These are phyloP conservation scores for Drosophila acutilabella DNA, from an alignment of 2,888 invertebrate species.

Conservation along the genomic window DNA sequence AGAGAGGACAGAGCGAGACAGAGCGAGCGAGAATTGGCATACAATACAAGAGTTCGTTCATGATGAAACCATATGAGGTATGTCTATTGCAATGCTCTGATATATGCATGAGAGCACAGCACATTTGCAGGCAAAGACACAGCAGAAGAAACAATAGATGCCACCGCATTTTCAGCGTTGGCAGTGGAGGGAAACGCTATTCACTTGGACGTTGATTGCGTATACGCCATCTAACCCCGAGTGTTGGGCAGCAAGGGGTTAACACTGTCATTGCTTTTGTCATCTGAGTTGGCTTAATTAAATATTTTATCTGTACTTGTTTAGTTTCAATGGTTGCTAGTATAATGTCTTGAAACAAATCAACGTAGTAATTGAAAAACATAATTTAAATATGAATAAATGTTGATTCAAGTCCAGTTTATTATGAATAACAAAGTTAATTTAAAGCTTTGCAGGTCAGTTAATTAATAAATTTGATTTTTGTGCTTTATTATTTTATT, in stretches of 20 bases:
- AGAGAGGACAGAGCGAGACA: background rate
- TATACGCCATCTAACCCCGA: conserved; percentile 13
- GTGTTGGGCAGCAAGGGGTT: background rate
- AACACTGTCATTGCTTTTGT: conserved; percentile 34
- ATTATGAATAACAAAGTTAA: background rate
- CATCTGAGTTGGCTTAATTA: conserved; percentile 65
- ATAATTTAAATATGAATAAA: background rate
- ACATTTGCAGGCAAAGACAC: conserved; percentile 3
- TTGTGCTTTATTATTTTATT: too few relatives aligned
- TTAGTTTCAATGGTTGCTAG: too few relatives aligned
- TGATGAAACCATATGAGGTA: conserved; percentile 29
- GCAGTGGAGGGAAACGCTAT: conserved; percentile 9
- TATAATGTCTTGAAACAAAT: too few relatives aligned
- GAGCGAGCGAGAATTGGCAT: conserved; percentile 3
- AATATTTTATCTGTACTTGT: conserved; percentile 51
- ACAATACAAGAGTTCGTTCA: conserved; percentile 33
- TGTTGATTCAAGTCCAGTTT: background rate
- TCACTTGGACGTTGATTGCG: conserved; percentile 44
- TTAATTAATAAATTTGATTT: too few relatives aligned
- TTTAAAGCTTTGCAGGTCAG: background rate
- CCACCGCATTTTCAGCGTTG: conserved; percentile 4
- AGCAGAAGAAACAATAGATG: conserved; percentile 15
- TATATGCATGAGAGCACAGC: conserved; percentile 28
- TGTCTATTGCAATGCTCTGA: conserved; percentile 28
- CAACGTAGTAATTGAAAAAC: too few relatives aligned